A percentile compares a stretch with the other conserved stretches of the same genome.
Evolutionary conservation across 2,113 vertebrate species (phyloP).

Genomic region (Elephas maximus): DNA sequence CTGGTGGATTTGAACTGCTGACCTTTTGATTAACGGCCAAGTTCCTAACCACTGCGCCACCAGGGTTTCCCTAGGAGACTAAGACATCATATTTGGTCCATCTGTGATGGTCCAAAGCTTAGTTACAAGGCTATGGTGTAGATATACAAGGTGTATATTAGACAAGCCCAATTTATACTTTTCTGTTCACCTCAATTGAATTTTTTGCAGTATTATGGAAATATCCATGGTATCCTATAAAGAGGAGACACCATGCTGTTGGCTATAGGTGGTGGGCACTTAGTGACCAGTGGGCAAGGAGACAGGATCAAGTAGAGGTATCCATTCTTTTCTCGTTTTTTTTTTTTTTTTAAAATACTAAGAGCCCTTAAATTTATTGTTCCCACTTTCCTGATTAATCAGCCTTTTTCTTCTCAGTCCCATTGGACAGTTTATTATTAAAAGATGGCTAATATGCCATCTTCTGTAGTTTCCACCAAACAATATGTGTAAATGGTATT

Average conservation of each 20-base stretch:
- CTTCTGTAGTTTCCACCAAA: accelerated
- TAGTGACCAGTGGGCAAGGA: accelerated
- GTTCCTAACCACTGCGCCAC: no score
- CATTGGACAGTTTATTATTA: no score
- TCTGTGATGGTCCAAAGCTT: neutral
- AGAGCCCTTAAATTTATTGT: accelerated
- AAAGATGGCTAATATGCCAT: accelerated
- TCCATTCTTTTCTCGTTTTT: neutral
- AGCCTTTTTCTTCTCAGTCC: neutral
- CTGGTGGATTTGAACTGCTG: no score
- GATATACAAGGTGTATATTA: accelerated
- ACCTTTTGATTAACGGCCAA: no score
- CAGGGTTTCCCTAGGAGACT: neutral
- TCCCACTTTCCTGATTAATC: neutral
- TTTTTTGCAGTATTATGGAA: neutral
- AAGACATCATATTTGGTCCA: neutral
- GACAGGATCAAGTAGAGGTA: accelerated
- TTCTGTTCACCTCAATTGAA: neutral
- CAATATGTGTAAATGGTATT: no score
- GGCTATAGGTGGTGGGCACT: neutral
- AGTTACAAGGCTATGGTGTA: no score
- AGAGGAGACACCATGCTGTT: accelerated
- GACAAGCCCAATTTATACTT: neutral
- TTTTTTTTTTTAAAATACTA: no score
- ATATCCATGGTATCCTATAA: no score